Evolutionary conservation across 2,113 vertebrate genomes (phyloP).

Genomic region (Antechinus flavipes): DNA sequence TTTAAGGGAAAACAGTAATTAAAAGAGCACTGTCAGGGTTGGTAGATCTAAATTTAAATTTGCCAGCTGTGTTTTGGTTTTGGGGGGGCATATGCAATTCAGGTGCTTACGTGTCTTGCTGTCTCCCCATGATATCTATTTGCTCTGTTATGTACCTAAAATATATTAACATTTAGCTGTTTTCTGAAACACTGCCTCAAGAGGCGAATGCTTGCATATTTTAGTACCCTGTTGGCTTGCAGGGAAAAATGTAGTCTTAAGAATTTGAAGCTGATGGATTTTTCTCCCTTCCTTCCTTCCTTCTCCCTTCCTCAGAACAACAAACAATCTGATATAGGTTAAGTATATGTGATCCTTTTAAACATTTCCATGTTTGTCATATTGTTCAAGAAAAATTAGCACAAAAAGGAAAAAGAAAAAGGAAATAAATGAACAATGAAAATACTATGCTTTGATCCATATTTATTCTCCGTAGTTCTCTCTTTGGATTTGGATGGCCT

Average conservation of each 20-base stretch:
- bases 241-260: neutral
- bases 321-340: too few species aligned
- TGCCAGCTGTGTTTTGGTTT: constrained; percentile 59
- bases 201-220: neutral
- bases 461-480: too few species aligned
- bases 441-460: too few species aligned
- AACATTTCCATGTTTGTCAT: too few species aligned
- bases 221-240: neutral
- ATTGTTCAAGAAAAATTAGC: too few species aligned
- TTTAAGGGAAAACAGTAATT: constrained; percentile 54
- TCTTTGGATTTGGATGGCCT: too few species aligned
- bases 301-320: too few species aligned
- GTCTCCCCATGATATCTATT: neutral
- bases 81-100: neutral
- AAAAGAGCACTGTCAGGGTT: constrained; percentile 50
- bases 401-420: too few species aligned
- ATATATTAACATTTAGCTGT: neutral
- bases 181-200: neutral
- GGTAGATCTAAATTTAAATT: constrained; percentile 49
- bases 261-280: neutral
- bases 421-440: too few species aligned
- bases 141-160: neutral
- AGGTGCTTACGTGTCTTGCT: constrained; percentile 8
- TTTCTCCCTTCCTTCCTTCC: too few species aligned
- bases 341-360: too few species aligned